Evolutionary conservation across 2,797 vertebrate species (phyloP), one percentile per base, ranked within the genome.

Genomic region (Cercopithecus diana): DNA sequence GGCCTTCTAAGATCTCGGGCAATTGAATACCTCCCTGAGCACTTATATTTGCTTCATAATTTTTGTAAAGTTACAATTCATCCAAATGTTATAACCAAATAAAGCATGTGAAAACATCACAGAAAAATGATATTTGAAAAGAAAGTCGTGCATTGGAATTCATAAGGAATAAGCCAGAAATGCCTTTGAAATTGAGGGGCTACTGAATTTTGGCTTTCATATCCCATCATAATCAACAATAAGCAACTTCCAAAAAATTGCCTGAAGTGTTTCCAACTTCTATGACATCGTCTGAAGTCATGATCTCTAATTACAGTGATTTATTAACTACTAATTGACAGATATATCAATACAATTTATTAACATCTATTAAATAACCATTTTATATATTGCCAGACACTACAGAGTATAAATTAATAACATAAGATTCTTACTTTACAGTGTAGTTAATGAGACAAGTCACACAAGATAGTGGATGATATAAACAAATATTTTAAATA

Each of bases 61-160:
- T 61, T 96, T 90, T 92, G 82, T n/a, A 39, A 97, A 95, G 95
- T 86, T 84, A 96, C 36, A 92, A 58, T 87, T 94, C 95, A 85
- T 96, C 96, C 96, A 96, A 95, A 87, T 92, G 36, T 89, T 89
- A 93, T 55, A 93, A 94, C 96, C 96, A 97, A 97, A 95, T 72
- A 91, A 96, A 94, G 75, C 96, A 95, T 58, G 58, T 90, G 75
- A 96, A 96, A 97, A 92, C 88, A 97, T 96, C 96, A 93, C 86
- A 88, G 96, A 85, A 97, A 95, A 97, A 96, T 88, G 80, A 75
- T 81, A 95, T 73, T 95, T 90, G 55, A 95, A 92, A 95, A 86
- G 55, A 48, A 91, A 10, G 15, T 75, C 86, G 64, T 73, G 88
- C 33, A 73, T 90, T 81, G 43, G 67, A 89, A 83, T 70, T 93